phyloP scores from a whole-genome alignment of 2,113 vertebrate species.

The Notarius lentiginosus region DNA sequence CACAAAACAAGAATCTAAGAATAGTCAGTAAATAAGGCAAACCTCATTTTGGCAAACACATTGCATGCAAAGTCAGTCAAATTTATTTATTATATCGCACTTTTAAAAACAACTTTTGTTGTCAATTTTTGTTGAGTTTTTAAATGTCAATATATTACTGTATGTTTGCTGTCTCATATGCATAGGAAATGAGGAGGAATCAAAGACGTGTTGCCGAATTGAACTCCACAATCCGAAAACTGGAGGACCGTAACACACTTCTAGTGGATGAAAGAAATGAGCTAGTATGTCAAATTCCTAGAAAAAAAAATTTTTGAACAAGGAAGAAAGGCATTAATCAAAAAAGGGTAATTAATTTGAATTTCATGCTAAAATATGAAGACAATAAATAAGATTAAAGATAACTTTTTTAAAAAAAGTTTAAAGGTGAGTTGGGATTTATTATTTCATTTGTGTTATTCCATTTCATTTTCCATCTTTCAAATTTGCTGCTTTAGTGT shows the following conservation, averaged over 20 bases:
- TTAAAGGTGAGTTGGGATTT: background rate
- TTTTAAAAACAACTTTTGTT: background rate
- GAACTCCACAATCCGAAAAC: constrained; percentile 89
- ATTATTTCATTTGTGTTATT: background rate
- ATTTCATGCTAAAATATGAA: background rate
- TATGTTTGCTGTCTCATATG: constrained; percentile 30
- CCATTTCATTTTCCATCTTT: background rate
- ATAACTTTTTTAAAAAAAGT: background rate
- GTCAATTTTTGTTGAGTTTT: background rate
- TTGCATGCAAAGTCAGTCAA: background rate
- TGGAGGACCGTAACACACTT: constrained; percentile 92
- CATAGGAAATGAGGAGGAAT: constrained; percentile 92
- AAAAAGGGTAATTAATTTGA: background rate
- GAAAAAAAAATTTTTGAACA: background rate
- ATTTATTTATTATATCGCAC: background rate
- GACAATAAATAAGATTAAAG: background rate
- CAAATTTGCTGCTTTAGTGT: background rate
- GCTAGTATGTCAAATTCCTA: constrained; percentile 70
- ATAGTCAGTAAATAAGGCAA: background rate
- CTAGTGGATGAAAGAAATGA: constrained; percentile 94
- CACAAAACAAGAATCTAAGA: background rate
- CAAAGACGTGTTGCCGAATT: constrained; percentile 92
- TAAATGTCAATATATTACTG: background rate
- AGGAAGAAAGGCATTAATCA: background rate
- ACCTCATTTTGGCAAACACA: no score